Conservation (phyloP, 2,888 invertebrate species). For the Netelia melanura region DNA sequence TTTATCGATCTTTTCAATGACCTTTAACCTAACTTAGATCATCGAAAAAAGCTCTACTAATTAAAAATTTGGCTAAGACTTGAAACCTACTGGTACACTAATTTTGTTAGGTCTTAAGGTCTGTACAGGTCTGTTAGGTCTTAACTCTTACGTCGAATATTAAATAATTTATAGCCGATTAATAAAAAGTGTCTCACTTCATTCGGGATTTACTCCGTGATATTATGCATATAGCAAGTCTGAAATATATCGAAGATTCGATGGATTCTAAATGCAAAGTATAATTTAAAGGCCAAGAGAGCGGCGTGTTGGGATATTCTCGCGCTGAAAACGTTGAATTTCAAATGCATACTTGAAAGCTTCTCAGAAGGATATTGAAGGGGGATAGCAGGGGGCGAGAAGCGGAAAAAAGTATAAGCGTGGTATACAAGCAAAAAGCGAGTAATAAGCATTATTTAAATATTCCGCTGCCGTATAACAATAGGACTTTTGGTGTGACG, state of each 20-base stretch:
- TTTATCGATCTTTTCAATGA: constrained; percentile 38
- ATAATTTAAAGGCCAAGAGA: not conserved
- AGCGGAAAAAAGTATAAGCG: not conserved
- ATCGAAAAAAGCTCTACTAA: too few species aligned
- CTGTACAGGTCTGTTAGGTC: too few species aligned
- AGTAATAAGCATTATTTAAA: constrained; percentile 77
- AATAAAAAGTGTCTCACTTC: too few species aligned
- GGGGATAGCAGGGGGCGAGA: not conserved
- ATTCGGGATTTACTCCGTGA: too few species aligned
- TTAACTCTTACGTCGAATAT: too few species aligned
- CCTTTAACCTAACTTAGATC: too few species aligned
- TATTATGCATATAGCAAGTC: too few species aligned
- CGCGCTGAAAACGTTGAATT: not conserved
- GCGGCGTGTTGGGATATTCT: not conserved
- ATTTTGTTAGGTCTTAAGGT: too few species aligned
- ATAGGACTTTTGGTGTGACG: constrained; percentile 54
- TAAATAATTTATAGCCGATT: too few species aligned
- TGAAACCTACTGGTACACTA: too few species aligned
- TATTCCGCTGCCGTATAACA: constrained; percentile 59
- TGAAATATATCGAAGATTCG: not conserved
- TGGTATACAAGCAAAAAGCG: constrained; percentile 66
- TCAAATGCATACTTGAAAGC: not conserved
- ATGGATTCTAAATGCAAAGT: not conserved
- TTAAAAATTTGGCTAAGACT: too few species aligned
- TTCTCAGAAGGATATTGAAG: not conserved